Conservation (phyloP, 1,140 invertebrate genomes). For the Tetramorium simillimum region DNA sequence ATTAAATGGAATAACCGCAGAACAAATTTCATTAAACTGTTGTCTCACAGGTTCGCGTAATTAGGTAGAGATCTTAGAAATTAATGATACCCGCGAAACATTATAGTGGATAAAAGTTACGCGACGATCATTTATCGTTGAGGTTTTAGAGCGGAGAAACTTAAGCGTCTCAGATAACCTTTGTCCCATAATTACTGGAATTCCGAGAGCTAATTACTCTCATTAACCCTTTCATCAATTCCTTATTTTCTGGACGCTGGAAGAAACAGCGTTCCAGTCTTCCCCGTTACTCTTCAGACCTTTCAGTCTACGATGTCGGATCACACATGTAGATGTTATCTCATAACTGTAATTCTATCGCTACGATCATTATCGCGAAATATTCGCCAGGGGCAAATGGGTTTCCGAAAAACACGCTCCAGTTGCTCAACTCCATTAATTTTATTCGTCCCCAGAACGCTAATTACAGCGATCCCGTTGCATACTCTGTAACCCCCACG, state of each 20-base stretch:
- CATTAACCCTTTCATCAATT: conserved; percentile 8
- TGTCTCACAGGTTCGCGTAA: conserved; percentile 4
- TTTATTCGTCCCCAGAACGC: not conserved
- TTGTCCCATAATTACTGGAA: conserved; percentile 31
- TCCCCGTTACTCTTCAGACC: not conserved
- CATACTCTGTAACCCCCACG: not conserved
- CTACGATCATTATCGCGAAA: not conserved
- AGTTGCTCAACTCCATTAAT: conserved; percentile 19
- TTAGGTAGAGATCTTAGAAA: not conserved
- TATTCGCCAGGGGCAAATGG: not conserved
- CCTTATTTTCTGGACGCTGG: not conserved
- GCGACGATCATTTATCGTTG: not conserved
- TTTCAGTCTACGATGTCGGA: not conserved
- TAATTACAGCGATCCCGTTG: conserved; percentile 31
- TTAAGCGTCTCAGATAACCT: conserved; percentile 7
- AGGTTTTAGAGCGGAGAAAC: not conserved
- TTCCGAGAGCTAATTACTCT: not conserved
- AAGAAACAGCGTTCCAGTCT: not conserved
- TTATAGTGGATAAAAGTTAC: not conserved
- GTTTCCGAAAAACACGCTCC: conserved; percentile 13
- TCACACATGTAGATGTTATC: not conserved
- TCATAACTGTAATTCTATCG: not conserved
- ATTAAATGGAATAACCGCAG: not conserved
- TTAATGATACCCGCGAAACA: conserved; percentile 1
- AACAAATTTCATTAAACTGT: conserved; percentile 25